Percentiles rank a stretch among this genome's conserved stretches.
These are phyloP conservation scores for Puma concolor DNA, from an alignment of 2,113 vertebrate genomes.

Conservation along the genomic window DNA sequence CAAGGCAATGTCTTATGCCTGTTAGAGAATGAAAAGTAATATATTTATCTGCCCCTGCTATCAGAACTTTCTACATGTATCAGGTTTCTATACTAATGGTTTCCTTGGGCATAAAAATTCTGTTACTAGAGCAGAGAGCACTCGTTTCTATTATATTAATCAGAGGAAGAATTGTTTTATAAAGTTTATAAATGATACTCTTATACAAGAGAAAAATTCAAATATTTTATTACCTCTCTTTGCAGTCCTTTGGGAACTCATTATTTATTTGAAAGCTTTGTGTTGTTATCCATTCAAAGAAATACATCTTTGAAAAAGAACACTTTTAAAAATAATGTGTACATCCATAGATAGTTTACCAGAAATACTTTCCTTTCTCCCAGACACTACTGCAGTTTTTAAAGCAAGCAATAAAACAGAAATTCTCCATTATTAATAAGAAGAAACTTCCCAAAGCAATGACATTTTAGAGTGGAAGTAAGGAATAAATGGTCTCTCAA, in stretches of 20 bases:
- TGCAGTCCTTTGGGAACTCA: neutral
- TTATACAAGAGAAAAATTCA: neutral
- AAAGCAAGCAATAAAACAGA: constrained; percentile 2
- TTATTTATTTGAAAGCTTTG: neutral
- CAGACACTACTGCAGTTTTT: neutral
- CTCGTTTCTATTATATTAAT: neutral
- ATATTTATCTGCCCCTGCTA: neutral
- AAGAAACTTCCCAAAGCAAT: neutral
- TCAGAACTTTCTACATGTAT: neutral
- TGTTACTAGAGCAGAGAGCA: neutral
- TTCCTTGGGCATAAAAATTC: neutral
- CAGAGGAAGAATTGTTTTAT: neutral
- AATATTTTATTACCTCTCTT: neutral
- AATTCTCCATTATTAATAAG: neutral
- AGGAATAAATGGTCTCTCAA: neutral
- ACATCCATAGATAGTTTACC: neutral
- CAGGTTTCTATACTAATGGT: neutral
- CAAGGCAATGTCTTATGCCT: neutral
- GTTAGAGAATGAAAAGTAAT: neutral
- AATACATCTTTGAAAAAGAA: neutral
- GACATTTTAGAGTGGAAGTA: neutral
- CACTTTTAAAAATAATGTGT: neutral
- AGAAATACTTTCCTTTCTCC: neutral
- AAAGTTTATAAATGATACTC: neutral
- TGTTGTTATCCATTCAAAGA: neutral